Conservation (phyloP, 2,888 invertebrate genomes). For the Acanthosoma haemorrhoidale region DNA sequence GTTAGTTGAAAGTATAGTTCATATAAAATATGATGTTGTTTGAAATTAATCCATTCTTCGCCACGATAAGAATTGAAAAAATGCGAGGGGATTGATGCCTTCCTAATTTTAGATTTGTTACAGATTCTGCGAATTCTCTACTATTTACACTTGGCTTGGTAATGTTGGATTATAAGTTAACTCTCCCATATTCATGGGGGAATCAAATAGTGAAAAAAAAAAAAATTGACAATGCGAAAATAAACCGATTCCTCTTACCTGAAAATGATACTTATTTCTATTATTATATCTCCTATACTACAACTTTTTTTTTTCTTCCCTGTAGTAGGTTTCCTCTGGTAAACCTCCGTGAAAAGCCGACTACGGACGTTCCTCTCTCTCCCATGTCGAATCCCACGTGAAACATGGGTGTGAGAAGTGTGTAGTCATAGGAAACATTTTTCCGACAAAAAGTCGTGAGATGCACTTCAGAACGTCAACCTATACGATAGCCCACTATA, state of each 20-base stretch:
- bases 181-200: too few relatives aligned
- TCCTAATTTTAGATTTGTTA: too few relatives aligned
- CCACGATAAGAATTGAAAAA: too few relatives aligned
- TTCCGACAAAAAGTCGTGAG: neutral
- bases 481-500: neutral
- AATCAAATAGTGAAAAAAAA: too few relatives aligned
- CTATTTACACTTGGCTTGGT: too few relatives aligned
- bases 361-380: neutral
- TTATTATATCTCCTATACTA: neutral
- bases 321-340: neutral
- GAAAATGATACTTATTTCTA: neutral
- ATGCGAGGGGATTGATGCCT: too few relatives aligned
- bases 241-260: neutral
- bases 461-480: neutral
- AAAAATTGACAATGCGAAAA: neutral
- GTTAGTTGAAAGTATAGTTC: too few relatives aligned
- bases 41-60: too few relatives aligned
- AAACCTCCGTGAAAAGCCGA: neutral
- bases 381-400: constrained; percentile 12
- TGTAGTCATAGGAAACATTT: constrained; percentile 10
- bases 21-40: too few relatives aligned
- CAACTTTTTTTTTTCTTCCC: neutral
- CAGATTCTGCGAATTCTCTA: too few relatives aligned
- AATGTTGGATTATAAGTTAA: too few relatives aligned
- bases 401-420: constrained; percentile 6